These are phyloP conservation scores for Stomatorhinus ivindoensis DNA, from an alignment of 2,113 vertebrate genomes.

Conservation along the genomic window DNA sequence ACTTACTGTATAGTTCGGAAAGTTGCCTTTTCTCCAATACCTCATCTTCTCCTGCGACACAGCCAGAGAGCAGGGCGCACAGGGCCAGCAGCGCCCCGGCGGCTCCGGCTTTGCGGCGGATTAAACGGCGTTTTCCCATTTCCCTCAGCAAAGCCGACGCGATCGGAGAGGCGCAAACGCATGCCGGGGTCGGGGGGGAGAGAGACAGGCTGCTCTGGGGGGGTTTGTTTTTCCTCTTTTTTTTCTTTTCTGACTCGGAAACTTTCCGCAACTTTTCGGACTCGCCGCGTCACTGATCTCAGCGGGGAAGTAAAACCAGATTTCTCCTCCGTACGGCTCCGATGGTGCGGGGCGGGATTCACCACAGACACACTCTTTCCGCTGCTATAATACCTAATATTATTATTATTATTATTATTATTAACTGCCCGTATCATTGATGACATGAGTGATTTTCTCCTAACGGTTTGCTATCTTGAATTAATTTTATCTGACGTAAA, in stretches of 20 bases:
- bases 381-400: neutral
- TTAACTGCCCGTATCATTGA: neutral
- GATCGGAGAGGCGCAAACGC: constrained; percentile 28
- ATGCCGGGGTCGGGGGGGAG: constrained; percentile 39
- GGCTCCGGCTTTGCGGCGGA: constrained; percentile 21
- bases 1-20: constrained; percentile 61
- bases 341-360: constrained; percentile 28
- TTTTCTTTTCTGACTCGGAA: constrained; percentile 27
- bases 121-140: constrained; percentile 40
- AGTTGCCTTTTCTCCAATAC: constrained; percentile 47
- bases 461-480: neutral
- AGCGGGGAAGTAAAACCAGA: constrained; percentile 19
- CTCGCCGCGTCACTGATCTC: constrained; percentile 54
- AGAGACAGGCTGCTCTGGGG: constrained; percentile 6
- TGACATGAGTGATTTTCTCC: neutral
- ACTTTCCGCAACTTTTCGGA: constrained; percentile 47
- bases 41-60: constrained; percentile 44
- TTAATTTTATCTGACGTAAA: neutral
- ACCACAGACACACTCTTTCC: neutral
- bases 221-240: constrained; percentile 9
- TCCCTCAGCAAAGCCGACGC: constrained; percentile 37
- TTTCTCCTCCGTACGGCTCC: constrained; percentile 32
- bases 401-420: neutral
- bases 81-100: constrained; percentile 29
- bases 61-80: constrained; percentile 36